Evolutionary conservation across 2,113 vertebrate genomes (phyloP).

Genomic region (Calyptomena viridis): DNA sequence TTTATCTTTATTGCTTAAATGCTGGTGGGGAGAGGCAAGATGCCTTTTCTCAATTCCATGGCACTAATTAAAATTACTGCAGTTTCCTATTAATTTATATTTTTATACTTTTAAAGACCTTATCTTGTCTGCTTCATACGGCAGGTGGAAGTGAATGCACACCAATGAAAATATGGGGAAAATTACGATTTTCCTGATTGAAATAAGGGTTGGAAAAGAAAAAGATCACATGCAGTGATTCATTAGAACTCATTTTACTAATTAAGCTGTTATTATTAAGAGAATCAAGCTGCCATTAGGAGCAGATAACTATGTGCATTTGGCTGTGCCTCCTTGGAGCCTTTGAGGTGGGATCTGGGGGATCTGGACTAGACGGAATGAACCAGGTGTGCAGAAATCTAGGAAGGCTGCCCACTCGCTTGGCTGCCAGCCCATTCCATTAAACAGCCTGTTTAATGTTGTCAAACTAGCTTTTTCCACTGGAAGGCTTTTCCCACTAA

Average conservation of each 20-base stretch:
- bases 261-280: background rate
- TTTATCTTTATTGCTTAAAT: slow-evolving; percentile 25
- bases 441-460: background rate
- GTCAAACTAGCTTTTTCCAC: background rate
- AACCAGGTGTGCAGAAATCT: background rate
- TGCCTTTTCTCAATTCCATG: background rate
- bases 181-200: background rate
- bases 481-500: background rate
- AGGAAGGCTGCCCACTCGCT: background rate
- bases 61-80: background rate
- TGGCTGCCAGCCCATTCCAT: background rate
- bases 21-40: background rate
- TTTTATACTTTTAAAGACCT: background rate
- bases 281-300: background rate
- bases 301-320: background rate
- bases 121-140: background rate
- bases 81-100: background rate
- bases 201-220: background rate
- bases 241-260: background rate
- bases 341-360: background rate
- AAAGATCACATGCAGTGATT: background rate
- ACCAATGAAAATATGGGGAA: background rate
- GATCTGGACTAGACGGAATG: fast-evolving
- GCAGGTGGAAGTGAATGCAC: background rate
- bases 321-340: fast-evolving